These are phyloP conservation scores for Tympanoctomys barrerae DNA, from an alignment of 2,797 vertebrate genomes.

Conservation along the genomic window DNA sequence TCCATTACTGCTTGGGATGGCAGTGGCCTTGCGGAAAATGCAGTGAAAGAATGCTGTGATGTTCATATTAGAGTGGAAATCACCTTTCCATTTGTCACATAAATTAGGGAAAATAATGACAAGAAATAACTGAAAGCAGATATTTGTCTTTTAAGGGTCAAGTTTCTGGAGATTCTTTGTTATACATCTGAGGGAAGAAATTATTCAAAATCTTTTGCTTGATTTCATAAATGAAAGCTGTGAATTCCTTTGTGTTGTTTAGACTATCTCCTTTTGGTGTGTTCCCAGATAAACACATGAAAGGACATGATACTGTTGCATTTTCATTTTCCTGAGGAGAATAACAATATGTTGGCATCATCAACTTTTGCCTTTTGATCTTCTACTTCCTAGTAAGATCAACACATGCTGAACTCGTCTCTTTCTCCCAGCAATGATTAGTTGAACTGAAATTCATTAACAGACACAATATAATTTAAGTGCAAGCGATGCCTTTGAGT, in stretches of 20 bases:
- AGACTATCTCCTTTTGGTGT: constrained; percentile 16
- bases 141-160: constrained; percentile 66
- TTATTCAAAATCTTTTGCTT: constrained; percentile 66
- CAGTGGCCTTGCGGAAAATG: constrained; percentile 48
- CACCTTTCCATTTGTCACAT: constrained; percentile 62
- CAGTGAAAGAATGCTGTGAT: constrained; percentile 48
- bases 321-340: constrained; percentile 2
- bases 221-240: neutral
- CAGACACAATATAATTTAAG: constrained; percentile 44
- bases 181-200: constrained; percentile 9
- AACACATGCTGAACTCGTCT: neutral
- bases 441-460: constrained; percentile 57
- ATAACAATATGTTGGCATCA: neutral
- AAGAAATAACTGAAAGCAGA: neutral
- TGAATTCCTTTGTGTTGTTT: neutral
- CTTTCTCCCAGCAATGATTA: constrained; percentile 46
- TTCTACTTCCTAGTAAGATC: constrained; percentile 55
- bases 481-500: constrained; percentile 58
- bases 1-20: neutral
- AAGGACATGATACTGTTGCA: neutral
- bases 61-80: constrained; percentile 67
- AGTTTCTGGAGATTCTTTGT: constrained; percentile 58
- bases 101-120: constrained; percentile 68
- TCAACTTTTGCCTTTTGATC: constrained; percentile 18
- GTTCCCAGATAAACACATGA: neutral